phyloP scores from a whole-genome alignment of 2,888 invertebrate species.

The Gibbula magus region DNA sequence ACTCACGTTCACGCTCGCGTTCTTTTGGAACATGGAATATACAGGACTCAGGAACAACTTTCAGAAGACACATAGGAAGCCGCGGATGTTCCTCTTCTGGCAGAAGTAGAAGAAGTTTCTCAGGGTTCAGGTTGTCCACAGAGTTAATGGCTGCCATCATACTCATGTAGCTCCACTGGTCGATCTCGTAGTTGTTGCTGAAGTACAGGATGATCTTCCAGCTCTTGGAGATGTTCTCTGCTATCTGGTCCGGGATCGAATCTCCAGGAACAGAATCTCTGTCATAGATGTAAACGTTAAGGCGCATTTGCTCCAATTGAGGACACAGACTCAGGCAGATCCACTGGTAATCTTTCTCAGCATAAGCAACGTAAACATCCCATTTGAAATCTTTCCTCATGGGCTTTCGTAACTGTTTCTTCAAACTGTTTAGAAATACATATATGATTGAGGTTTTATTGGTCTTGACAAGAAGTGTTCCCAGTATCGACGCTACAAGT shows the following conservation, averaged over 20 bases:
- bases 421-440: not conserved
- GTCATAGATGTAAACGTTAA: not conserved
- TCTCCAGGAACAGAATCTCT: not conserved
- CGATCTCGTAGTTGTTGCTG: not conserved
- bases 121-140: not conserved
- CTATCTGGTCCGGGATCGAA: not conserved
- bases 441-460: not conserved
- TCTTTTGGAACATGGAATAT: not conserved
- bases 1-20: no score
- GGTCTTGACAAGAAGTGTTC: not conserved
- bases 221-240: not conserved
- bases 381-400: not conserved
- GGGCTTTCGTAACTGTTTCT: not conserved
- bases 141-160: not conserved
- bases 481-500: not conserved
- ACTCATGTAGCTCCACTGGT: not conserved
- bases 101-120: not conserved
- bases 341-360: not conserved
- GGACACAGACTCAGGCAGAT: not conserved
- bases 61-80: not conserved
- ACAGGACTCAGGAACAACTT: not conserved
- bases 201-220: not conserved
- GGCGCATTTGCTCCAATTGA: not conserved
- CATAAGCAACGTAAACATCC: not conserved
- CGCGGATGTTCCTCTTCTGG: not conserved